phyloP scores from a whole-genome alignment of 2,888 invertebrate species.

The Morpho deidamia region DNA sequence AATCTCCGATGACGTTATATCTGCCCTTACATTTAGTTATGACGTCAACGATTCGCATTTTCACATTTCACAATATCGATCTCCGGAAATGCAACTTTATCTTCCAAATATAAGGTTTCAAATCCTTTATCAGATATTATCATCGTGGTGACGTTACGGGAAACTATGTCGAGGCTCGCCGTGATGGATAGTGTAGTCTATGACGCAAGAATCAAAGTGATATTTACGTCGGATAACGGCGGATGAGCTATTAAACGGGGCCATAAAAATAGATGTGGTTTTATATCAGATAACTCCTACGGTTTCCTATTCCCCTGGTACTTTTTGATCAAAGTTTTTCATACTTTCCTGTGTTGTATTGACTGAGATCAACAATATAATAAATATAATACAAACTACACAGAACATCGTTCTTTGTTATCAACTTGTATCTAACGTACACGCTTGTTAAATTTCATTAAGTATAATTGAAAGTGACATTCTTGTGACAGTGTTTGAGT shows the following conservation, averaged over 20 bases:
- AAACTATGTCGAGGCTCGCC: neutral
- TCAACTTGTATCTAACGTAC: too few species aligned
- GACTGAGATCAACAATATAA: too few species aligned
- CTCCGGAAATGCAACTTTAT: neutral
- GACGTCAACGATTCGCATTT: neutral
- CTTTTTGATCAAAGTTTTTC: too few species aligned
- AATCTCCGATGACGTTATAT: constrained; percentile 16
- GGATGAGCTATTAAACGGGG: neutral
- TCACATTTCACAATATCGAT: neutral
- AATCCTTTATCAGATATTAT: neutral
- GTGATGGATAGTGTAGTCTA: neutral
- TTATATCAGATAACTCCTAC: too few species aligned
- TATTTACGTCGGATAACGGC: neutral
- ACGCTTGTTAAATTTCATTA: too few species aligned
- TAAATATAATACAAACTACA: too few species aligned
- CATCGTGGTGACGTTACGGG: neutral
- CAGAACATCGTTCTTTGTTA: too few species aligned
- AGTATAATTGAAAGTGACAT: too few species aligned
- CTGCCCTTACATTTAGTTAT: constrained; percentile 9
- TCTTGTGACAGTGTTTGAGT: too few species aligned
- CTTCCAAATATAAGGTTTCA: neutral
- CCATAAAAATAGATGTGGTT: too few species aligned
- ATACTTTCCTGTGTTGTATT: too few species aligned
- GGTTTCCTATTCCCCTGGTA: too few species aligned
- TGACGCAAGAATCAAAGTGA: neutral